Conservation (phyloP, 2,113 vertebrate species). For the Lycocorax pyrrhopterus region DNA sequence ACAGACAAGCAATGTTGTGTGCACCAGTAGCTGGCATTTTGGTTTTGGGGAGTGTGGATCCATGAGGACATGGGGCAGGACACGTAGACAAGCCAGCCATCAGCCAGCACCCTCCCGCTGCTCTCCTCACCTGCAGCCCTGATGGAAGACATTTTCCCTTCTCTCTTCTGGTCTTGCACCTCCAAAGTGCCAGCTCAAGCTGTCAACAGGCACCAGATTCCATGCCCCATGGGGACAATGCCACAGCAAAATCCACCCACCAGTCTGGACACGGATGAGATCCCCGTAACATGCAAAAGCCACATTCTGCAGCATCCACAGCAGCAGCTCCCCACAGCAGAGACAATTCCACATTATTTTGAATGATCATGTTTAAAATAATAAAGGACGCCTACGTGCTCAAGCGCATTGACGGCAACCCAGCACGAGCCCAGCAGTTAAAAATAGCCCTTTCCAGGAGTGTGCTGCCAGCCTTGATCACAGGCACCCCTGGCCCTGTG, state of each 20-base stretch:
- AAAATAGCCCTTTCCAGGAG: slow-evolving; percentile 17
- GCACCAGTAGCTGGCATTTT: neutral
- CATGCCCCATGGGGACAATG: neutral
- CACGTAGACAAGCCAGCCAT: accelerated
- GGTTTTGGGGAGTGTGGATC: neutral
- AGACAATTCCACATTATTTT: neutral
- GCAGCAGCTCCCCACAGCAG: neutral
- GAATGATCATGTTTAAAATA: neutral
- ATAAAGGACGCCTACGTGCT: slow-evolving; percentile 1
- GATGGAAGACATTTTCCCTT: neutral
- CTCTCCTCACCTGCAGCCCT: neutral
- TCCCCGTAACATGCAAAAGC: accelerated
- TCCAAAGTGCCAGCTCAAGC: neutral
- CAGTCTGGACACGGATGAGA: accelerated
- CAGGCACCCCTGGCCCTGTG: neutral
- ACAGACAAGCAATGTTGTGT: accelerated
- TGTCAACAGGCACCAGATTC: neutral
- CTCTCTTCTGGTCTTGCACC: neutral
- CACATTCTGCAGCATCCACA: neutral
- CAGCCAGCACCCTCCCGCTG: neutral
- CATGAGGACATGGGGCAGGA: neutral
- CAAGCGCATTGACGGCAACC: neutral
- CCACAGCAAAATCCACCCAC: neutral
- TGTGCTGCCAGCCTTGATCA: neutral
- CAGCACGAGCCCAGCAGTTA: neutral